Percentiles rank a stretch among this genome's conserved stretches.
Evolutionary conservation across 1,140 invertebrate genomes (phyloP).

Genomic region (Homarus americanus): DNA sequence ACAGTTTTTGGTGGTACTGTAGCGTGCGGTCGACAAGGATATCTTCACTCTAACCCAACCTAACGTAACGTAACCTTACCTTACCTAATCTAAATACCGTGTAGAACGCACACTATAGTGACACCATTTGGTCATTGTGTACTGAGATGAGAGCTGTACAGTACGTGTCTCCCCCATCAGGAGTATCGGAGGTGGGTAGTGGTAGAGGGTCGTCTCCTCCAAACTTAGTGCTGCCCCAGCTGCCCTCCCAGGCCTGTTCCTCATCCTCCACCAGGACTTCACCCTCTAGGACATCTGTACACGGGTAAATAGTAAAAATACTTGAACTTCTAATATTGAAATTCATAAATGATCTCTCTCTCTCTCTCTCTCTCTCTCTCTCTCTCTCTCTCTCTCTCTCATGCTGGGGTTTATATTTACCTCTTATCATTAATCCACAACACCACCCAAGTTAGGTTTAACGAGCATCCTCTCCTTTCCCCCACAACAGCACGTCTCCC

Average conservation of each 20-base stretch:
- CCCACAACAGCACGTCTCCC: background rate
- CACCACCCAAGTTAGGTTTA: no score
- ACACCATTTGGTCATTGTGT: no score
- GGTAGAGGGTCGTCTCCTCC: background rate
- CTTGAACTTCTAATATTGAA: no score
- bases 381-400: constrained; percentile 24
- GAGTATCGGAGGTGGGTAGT: background rate
- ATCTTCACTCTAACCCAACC: no score
- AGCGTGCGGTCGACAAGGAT: no score
- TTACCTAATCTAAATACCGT: no score
- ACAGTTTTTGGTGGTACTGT: no score
- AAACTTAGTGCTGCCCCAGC: background rate
- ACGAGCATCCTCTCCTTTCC: background rate
- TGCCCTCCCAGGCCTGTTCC: background rate
- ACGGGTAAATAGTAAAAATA: background rate
- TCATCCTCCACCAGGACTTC: background rate
- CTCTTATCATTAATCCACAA: no score
- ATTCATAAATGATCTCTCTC: no score
- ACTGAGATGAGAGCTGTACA: no score
- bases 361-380: constrained; percentile 41
- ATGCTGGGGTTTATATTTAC: background rate
- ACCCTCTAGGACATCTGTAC: background rate
- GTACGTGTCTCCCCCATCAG: background rate
- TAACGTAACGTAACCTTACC: no score
- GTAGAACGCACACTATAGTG: no score